Evolutionary conservation across 2,888 invertebrate species (phyloP), one percentile per base, ranked within the genome.

Genomic region (Drosophila sordidapex): DNA sequence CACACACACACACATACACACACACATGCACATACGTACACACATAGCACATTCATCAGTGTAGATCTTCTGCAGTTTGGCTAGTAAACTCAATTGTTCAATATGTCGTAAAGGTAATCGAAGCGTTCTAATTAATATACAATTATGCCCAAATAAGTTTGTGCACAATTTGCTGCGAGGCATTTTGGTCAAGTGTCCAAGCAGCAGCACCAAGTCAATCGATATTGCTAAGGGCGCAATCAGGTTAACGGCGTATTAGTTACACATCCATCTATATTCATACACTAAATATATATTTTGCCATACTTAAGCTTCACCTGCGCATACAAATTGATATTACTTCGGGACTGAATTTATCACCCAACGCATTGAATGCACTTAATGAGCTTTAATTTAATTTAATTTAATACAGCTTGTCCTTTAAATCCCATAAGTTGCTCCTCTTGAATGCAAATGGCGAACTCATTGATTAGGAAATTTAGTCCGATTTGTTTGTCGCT

Each of bases 101-200:
- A 43, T 46, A 52, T 38, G 66, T 57, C n/a, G 60, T 63, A 40
- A 51, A 43, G 67, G 61, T 70, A 68, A 80, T 68, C 62, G 72
- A 82, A 68, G 86, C 72, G 76, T 53, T 59, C 72, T 73, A 74
- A 83, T 86, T 88, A 86, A 86, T 90, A 81, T 86, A 83, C 79
- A 86, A 90, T 90, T 88, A 83, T 71, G 70, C 65, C 48, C 46
- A 72, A 79, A 72, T 70, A 59, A 74, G 57, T 74, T 87, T 68
- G 64, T 52, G 53, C 60, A 46, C 63, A 76, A 63, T 68, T 57
- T 63, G 40, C 43, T 58, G 31, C 18, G n/a, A 49, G 25, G 35
- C 33, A 33, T 36, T 49, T 49, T 35, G 18, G 35, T 25, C 29
- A 61, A 48, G 36, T 54, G 49, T 43, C 35, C 21, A 33, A n/a